Conservation (phyloP, 2,113 vertebrate genomes). For the Pachypanchax playfairii region DNA sequence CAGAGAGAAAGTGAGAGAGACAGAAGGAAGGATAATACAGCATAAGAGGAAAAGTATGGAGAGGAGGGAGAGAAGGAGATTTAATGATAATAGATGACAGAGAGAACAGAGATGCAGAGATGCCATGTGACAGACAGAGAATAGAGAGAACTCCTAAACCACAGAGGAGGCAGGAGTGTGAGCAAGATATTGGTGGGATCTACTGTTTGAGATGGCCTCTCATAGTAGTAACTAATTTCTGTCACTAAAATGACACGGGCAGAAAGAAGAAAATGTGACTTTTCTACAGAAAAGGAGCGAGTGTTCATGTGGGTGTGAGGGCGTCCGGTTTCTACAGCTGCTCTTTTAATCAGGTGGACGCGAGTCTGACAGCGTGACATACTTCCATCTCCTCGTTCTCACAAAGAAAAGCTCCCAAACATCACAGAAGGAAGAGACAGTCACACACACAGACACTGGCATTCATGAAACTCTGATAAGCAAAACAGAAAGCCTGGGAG, state of each 20-base stretch:
- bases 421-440: slow-evolving; percentile 20
- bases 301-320: slow-evolving; percentile 31
- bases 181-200: slow-evolving; percentile 22
- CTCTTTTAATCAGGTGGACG: slow-evolving; percentile 63
- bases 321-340: slow-evolving; percentile 54
- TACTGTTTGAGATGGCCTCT: slow-evolving; percentile 36
- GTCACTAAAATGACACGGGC: slow-evolving; percentile 31
- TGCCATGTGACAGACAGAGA: slow-evolving; percentile 33
- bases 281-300: slow-evolving; percentile 36
- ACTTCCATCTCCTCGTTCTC: slow-evolving; percentile 42
- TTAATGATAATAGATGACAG: slow-evolving; percentile 40
- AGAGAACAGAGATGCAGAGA: slow-evolving; percentile 55
- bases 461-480: slow-evolving; percentile 59
- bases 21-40: slow-evolving; percentile 54
- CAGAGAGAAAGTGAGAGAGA: slow-evolving; percentile 22
- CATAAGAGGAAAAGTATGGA: slow-evolving; percentile 21
- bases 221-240: slow-evolving; percentile 52
- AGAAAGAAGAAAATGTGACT: slow-evolving; percentile 44
- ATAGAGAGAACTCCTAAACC: slow-evolving; percentile 25
- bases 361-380: slow-evolving; percentile 54
- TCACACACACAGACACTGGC: slow-evolving; percentile 17
- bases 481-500: slow-evolving; percentile 26
- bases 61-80: slow-evolving; percentile 23
- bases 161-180: slow-evolving; percentile 10
- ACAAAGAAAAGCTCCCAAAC: slow-evolving; percentile 32